Conservation (phyloP, 2,888 invertebrate species). For the Lepidocyrtinus sp. region DNA sequence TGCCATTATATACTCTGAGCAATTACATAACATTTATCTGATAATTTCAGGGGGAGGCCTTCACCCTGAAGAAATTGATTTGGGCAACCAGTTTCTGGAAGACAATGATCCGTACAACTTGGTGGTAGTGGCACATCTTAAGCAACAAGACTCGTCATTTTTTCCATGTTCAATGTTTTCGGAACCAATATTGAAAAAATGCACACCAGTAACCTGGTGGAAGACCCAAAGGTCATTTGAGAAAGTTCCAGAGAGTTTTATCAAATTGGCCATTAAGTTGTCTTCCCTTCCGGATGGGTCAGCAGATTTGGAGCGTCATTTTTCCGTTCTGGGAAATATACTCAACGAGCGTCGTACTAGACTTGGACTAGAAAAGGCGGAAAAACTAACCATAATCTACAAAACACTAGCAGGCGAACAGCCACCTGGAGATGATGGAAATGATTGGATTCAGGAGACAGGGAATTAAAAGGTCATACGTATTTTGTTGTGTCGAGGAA, state of each 20-base stretch:
- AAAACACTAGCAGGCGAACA: no score
- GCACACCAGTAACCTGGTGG: constrained; percentile 5
- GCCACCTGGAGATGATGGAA: no score
- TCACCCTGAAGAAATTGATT: background rate
- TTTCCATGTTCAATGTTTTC: constrained; percentile 6
- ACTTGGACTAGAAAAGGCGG: constrained; percentile 28
- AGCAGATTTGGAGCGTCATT: constrained; percentile 24
- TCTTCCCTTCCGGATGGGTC: constrained; percentile 14
- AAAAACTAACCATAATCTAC: constrained; percentile 14
- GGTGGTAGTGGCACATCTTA: background rate
- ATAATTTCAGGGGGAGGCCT: no score
- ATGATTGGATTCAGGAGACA: no score
- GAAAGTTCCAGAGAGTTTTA: background rate
- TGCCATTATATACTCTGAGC: background rate
- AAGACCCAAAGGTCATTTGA: background rate
- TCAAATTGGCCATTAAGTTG: background rate
- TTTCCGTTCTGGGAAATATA: constrained; percentile 28
- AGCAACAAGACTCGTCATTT: background rate
- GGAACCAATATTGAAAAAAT: background rate
- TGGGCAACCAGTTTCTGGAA: background rate
- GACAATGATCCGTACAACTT: background rate
- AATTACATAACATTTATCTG: constrained; percentile 1
- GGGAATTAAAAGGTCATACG: no score
- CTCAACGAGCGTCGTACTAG: background rate
- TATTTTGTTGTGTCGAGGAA: no score